Evolutionary conservation across 2,888 invertebrate species (phyloP).

Genomic region (Drosophila lutescens): DNA sequence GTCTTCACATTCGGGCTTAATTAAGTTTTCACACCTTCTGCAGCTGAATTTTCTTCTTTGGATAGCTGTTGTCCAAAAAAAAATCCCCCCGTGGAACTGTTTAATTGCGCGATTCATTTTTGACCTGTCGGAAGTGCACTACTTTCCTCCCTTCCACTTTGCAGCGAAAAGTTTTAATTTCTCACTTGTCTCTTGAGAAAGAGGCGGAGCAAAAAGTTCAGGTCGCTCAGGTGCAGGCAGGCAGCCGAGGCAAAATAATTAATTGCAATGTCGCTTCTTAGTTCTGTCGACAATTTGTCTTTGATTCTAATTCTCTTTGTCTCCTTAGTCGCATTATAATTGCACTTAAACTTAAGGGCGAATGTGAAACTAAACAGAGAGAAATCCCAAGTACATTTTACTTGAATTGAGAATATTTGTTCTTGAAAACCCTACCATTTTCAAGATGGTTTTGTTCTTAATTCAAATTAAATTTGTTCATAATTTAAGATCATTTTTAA

Average conservation of each 20-base stretch:
- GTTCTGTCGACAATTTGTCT: conserved; percentile 72
- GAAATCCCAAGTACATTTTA: no score
- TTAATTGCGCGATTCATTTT: conserved; percentile 81
- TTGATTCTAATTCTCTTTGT: conserved; percentile 56
- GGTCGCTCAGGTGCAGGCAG: conserved; percentile 49
- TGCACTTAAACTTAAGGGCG: conserved; percentile 34
- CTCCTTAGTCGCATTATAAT: conserved; percentile 30
- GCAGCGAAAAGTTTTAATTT: conserved; percentile 68
- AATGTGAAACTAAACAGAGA: not conserved
- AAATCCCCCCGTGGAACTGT: conserved; percentile 56
- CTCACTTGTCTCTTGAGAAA: conserved; percentile 69
- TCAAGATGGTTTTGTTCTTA: no score
- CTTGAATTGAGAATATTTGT: no score
- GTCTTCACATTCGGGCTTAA: conserved; percentile 52
- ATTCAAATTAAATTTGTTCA: no score
- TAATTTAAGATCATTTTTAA: no score
- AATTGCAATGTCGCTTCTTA: conserved; percentile 71
- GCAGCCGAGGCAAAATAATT: conserved; percentile 64
- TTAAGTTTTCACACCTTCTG: conserved; percentile 67
- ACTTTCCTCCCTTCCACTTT: not conserved
- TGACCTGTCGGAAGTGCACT: conserved; percentile 66
- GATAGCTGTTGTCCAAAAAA: conserved; percentile 9
- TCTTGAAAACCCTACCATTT: no score
- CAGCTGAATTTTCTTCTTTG: conserved; percentile 1
- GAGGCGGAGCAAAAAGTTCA: conserved; percentile 10